Base-by-base conservation (phyloP, 2,888 invertebrate species). In the Sminthurinus aureus region DNA sequence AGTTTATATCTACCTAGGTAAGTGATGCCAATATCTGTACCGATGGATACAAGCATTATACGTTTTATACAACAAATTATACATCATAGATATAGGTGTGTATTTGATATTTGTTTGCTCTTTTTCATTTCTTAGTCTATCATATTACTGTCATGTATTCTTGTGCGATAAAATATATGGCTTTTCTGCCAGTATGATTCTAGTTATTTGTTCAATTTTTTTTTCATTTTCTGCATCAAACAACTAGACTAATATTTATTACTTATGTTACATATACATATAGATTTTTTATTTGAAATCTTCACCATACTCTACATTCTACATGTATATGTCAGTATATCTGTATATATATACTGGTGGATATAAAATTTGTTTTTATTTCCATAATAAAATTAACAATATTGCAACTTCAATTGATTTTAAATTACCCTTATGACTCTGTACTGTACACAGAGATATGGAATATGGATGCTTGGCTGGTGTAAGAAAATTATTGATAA, bases 341-440 rank as follows among this genome's bases (percentile, higher is more conserved):
- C n/a, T n/a, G n/a, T n/a, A n/a, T n/a, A n/a, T n/a, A n/a, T n/a
- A n/a, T n/a, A 52, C 52, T 52, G 52, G 52, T 52, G 13, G 58
- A 9, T 18, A 58, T 58, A 15, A 58, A 58, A 38, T 6, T 58
- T 13, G 58, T 6, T 58, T 58, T 58, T 58, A 58, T 58, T 58
- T 58, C 58, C 58, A 58, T 58, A 58, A 58, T 58, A 58, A 58
- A 58, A 58, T 58, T 58, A 58, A 58, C 58, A 58, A 58, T 58
- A 58, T 58, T 58, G 18, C 58, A 13, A 58, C 4, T 58, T 13
- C 58, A 58, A 58, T 58, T 58, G 58, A 58, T 58, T 58, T 58
- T 58, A 58, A 58, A 58, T 58, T 58, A 58, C 58, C 58, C 58
- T 58, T 18, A 58, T 58, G 58, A 11, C 15, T 18, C 1, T 38